Evolutionary conservation across 2,888 invertebrate species (phyloP).

Genomic region (Sinodicranocentrus sp.): DNA sequence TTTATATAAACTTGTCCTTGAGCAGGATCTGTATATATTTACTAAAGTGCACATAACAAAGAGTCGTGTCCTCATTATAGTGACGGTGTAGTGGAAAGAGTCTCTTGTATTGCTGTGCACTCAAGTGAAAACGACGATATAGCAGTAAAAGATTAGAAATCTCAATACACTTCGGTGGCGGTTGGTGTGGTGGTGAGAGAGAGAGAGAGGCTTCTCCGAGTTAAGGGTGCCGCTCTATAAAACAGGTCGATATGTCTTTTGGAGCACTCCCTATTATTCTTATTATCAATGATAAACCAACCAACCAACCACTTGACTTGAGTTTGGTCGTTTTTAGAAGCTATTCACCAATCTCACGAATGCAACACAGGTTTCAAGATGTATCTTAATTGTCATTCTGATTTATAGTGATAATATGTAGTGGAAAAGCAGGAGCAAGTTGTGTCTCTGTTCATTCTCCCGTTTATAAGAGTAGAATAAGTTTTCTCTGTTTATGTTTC

Average conservation of each 20-base stretch:
- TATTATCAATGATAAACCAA: no score
- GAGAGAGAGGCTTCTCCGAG: neutral
- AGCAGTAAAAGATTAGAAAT: conserved; percentile 44
- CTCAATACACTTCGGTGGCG: conserved; percentile 24
- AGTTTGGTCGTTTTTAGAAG: neutral
- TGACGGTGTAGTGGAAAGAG: no score
- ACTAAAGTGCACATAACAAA: no score
- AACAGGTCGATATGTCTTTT: conserved; percentile 30
- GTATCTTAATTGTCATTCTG: conserved; percentile 58
- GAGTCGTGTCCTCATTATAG: no score
- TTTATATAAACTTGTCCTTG: no score
- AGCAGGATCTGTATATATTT: no score
- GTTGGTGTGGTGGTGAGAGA: neutral
- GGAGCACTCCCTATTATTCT: conserved; percentile 29
- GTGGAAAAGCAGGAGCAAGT: neutral
- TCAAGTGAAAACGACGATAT: conserved; percentile 58
- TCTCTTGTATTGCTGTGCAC: conserved; percentile 34
- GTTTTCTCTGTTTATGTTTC: no score
- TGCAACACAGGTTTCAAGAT: conserved; percentile 46
- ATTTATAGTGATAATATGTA: conserved; percentile 18
- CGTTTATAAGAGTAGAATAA: no score
- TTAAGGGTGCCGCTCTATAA: neutral
- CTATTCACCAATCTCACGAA: neutral
- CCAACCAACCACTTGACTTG: no score
- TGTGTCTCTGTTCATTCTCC: no score